Evolutionary conservation across 2,113 vertebrate genomes (phyloP).

Genomic region (Hydrolagus affinis): DNA sequence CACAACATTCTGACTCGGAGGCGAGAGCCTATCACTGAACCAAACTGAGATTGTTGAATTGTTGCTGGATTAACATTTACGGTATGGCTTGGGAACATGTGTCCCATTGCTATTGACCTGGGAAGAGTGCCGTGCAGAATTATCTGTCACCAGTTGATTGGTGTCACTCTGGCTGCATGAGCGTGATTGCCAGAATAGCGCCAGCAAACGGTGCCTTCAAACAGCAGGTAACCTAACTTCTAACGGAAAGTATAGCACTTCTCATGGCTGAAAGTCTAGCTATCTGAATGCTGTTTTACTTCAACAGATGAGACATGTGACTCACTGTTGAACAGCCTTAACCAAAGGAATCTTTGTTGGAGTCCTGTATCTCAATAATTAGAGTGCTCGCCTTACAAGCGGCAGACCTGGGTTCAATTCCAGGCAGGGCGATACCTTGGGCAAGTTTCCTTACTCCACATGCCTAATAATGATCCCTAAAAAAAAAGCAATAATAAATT

Average conservation of each 20-base stretch:
- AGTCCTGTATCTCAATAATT: too few species aligned
- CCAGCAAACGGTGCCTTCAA: constrained; percentile 8
- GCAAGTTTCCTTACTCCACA: too few species aligned
- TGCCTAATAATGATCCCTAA: too few species aligned
- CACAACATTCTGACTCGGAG: too few species aligned
- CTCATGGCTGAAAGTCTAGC: neutral
- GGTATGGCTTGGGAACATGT: neutral
- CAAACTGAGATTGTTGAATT: neutral
- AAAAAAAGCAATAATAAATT: too few species aligned
- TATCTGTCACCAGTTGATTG: neutral
- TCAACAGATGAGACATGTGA: neutral
- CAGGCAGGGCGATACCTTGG: too few species aligned
- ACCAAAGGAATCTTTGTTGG: neutral
- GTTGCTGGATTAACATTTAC: neutral
- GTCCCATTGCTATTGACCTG: neutral
- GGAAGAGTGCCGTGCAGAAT: neutral
- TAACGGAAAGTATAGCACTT: neutral
- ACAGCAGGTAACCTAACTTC: constrained; percentile 9
- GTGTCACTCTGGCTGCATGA: neutral
- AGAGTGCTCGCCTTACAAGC: too few species aligned
- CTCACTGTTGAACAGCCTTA: neutral
- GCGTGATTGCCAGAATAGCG: neutral
- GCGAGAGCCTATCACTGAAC: too few species aligned
- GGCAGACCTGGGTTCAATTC: too few species aligned
- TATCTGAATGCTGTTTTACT: constrained; percentile 11